Conservation (phyloP, 2,888 invertebrate species). For the Aspidiotus rigidus region DNA sequence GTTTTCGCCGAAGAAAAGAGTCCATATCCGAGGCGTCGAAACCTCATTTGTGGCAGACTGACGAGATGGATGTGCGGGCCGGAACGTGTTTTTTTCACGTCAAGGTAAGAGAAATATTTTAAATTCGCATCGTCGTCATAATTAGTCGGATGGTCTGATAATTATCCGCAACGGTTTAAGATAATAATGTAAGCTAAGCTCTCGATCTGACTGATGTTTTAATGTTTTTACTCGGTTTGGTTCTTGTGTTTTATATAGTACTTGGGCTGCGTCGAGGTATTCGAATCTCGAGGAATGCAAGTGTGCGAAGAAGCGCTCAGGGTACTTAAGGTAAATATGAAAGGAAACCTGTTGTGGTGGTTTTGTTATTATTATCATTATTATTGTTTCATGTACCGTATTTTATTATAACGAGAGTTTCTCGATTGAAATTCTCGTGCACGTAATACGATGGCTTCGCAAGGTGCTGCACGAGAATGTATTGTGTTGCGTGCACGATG, state of each 20-base stretch:
- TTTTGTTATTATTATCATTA: conserved; percentile 1
- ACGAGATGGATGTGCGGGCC: conserved; percentile 89
- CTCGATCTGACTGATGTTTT: too few species aligned
- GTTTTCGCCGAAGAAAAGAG: conserved; percentile 85
- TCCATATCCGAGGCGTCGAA: conserved; percentile 51
- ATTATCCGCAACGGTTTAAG: too few species aligned
- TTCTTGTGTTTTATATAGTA: conserved; percentile 51
- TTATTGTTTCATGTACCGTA: background rate
- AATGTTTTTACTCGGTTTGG: background rate
- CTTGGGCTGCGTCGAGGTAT: conserved; percentile 97
- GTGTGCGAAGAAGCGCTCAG: conserved; percentile 98
- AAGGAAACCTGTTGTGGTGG: background rate
- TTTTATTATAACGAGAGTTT: too few species aligned
- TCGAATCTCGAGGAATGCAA: conserved; percentile 98
- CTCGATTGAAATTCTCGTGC: too few species aligned
- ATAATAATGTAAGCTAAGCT: too few species aligned
- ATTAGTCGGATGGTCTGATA: too few species aligned
- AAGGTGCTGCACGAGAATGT: too few species aligned
- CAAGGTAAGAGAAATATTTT: conserved; percentile 50
- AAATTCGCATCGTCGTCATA: too few species aligned
- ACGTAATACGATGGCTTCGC: too few species aligned
- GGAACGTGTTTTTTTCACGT: conserved; percentile 96
- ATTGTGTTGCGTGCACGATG: too few species aligned
- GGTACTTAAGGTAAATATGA: conserved; percentile 68
- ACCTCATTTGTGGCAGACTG: conserved; percentile 97